These are phyloP conservation scores for Clarias gariepinus DNA, from an alignment of 2,113 vertebrate species.

Conservation along the genomic window DNA sequence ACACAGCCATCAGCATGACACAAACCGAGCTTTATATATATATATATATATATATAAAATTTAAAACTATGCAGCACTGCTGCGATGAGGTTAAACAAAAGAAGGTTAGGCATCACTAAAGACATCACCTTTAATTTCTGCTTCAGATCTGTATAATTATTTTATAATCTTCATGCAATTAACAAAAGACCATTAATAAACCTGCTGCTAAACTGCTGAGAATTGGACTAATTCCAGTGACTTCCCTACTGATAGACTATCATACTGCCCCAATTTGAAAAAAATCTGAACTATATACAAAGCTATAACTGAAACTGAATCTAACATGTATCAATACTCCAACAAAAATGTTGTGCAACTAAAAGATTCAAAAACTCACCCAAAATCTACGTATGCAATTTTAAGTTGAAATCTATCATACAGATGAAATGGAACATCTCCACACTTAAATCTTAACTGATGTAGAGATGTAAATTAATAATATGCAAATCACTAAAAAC, in stretches of 20 bases:
- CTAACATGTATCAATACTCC: neutral
- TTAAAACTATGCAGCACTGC: neutral
- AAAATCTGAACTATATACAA: neutral
- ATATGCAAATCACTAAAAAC: conserved; percentile 44
- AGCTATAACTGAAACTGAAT: neutral
- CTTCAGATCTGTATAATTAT: neutral
- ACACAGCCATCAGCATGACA: neutral
- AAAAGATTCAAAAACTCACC: neutral
- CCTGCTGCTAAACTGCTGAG: neutral
- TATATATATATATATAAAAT: no score
- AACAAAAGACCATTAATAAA: neutral
- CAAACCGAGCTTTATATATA: neutral
- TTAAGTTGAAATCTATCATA: neutral
- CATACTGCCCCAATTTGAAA: neutral
- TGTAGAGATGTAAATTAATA: conserved; percentile 20
- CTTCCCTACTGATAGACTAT: no score
- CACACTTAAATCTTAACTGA: neutral
- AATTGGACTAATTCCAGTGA: neutral
- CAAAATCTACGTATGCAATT: neutral
- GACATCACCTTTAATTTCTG: neutral
- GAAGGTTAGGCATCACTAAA: neutral
- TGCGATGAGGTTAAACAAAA: neutral
- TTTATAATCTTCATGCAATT: neutral
- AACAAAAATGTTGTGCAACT: neutral
- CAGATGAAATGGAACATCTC: conserved; percentile 16